Conservation (phyloP, 2,113 vertebrate species). For the Nerophis ophidion region DNA sequence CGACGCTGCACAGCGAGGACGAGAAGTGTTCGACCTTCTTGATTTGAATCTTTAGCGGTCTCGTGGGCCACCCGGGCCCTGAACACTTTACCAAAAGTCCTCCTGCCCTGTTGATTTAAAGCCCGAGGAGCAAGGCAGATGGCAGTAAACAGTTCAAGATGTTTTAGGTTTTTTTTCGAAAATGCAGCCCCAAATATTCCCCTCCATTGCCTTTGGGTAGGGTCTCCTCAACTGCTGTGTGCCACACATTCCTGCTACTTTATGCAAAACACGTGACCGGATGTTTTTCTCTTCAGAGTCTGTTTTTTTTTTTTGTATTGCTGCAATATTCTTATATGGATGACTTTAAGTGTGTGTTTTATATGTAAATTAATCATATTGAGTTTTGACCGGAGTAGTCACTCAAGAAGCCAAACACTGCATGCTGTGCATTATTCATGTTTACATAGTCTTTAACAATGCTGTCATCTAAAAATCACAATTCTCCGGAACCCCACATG, state of each 20-base stretch:
- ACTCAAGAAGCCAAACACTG: neutral
- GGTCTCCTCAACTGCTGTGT: slow-evolving; percentile 19
- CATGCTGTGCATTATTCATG: neutral
- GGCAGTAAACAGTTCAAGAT: slow-evolving; percentile 48
- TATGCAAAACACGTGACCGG: neutral
- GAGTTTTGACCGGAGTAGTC: neutral
- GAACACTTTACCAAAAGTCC: slow-evolving; percentile 24
- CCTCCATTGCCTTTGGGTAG: slow-evolving; percentile 15
- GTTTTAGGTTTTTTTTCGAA: slow-evolving; percentile 6
- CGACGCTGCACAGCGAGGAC: neutral
- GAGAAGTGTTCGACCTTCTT: slow-evolving; percentile 1
- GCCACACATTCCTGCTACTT: neutral
- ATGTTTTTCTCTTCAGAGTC: neutral
- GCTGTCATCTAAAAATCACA: neutral
- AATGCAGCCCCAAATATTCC: slow-evolving; percentile 10
- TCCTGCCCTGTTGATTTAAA: slow-evolving; percentile 44
- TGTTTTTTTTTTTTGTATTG: neutral
- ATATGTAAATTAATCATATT: neutral
- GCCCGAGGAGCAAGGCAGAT: slow-evolving; percentile 46
- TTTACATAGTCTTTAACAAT: neutral
- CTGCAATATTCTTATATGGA: neutral
- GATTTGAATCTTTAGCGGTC: slow-evolving; percentile 20
- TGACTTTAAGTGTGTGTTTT: neutral
- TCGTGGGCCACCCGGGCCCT: slow-evolving; percentile 34
- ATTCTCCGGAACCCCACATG: neutral